Evolutionary conservation across 1,140 invertebrate species (phyloP), one percentile per base, ranked within the genome.

Genomic region (Heliconius hewitsoni): DNA sequence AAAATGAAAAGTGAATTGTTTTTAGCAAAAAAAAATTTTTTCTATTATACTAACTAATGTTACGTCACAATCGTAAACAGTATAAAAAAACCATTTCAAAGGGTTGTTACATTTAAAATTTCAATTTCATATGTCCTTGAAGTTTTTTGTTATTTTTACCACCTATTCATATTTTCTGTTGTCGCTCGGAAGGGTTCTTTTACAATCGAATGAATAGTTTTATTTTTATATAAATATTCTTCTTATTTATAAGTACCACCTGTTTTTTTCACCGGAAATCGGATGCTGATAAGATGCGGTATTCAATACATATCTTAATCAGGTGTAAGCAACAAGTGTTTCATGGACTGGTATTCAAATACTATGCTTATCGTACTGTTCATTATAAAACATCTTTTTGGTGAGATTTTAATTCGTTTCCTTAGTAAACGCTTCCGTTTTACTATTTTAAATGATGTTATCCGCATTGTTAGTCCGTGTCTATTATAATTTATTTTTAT

Each of bases 221-320:
- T 90, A 90, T 34, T 90, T 87, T 81, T 81, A 23, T 27, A 66
- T 66, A 66, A 27, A 8, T 66, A 66, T 66, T 81, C 6, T 81
- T 84, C 50, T 81, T 84, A 81, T 84, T 78, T 78, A 80, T 81
- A 66, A 79, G 83, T 88, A 83, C 87, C 90, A 91, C 90, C 90
- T 91, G 90, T 88, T 83, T 76, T 34, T 76, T 86, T 86, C 82
- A 81, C 71, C 89, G 90, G 91, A 93, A 91, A 87, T 85, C 75
- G 90, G 87, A 91, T 87, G 89, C 86, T 78, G 89, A 91, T 91
- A 81, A 83, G 85, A 85, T 83, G 83, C 76, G 66, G 78, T 83
- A 88, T 86, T 84, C 74, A 74, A 88, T 85, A 87, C 78, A 76
- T 87, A 84, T 57, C 77, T 55, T 74, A 46, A 74, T 88, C 84